Base-by-base conservation (phyloP, 2,888 invertebrate genomes). In the Sphecodes monilicornis region DNA sequence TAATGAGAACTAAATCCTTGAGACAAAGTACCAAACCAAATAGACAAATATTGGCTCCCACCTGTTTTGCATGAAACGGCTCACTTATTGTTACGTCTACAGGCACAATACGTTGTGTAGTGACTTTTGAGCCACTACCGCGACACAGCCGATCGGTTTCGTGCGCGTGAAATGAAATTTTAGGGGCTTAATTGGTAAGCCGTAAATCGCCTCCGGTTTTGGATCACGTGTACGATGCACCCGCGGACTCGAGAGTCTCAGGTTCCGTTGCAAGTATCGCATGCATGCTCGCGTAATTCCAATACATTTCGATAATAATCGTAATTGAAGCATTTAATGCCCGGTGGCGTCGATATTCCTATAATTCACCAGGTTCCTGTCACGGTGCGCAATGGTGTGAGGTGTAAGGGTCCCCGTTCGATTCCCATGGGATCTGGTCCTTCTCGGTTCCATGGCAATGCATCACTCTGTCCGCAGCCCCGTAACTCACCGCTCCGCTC, bases 391-490 rank as follows among this genome's bases (percentile, higher is more conserved):
- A 91, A 91, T 91, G 93, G 93, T 90, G 92, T 91, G 93, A 93
- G 93, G 93, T 92, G 92, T 90, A 93, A 93, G 93, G 93, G 91
- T 80, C 82, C 90, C 90, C 88, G 91, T 91, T 93, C 93, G 93
- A 93, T 93, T 94, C 94, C 93, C 94, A 82, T 92, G 94, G 94
- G 94, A 93, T 90, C 92, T 89, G 90, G 93, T 92, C 93, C 93
- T 93, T 92, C 90, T 89, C 92, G 92, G 92, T 92, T 93, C 91
- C 90, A 89, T 88, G 91, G 93, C 94, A 93, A 94, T 94, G 93
- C 94, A 94, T 94, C 94, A 94, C 94, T 92, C 94, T 94, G 94
- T 94, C 94, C 94, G 92, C 94, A 94, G 93, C 87, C 92, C 91
- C 93, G 94, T 94, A 94, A 94, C 93, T 94, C 94, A 94, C 92